Base-by-base conservation (phyloP, 1,140 invertebrate genomes). In the Pseudoatta argentina region DNA sequence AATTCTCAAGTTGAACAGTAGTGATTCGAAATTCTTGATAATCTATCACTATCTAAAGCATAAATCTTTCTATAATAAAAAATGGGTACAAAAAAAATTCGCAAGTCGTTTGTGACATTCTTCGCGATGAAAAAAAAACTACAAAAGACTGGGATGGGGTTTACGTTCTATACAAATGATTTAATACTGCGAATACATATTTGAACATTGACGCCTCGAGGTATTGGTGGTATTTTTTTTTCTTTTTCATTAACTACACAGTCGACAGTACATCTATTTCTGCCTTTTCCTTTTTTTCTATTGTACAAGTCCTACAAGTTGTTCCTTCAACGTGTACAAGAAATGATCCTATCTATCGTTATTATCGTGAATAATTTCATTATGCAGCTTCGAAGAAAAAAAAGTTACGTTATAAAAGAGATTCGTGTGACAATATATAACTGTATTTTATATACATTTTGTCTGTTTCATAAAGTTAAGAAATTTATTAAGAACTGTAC, bases 131-230 rank as follows among this genome's bases (percentile, higher is more conserved):
- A 89, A 71, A 86, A 86, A 88, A 64, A 89, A 91, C 71, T 90
- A 86, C 61, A 90, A n/a, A 91, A 90, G 57, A 90, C 64, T 90
- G 77, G 64, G 86, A 63, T 89, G 61, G 69, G 72, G 55, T 81
- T 83, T 79, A 89, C 59, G 21, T 88, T 93, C 91, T 93, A 86
- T 92, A 93, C 89, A 93, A 94, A 93, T 92, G 72, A 88, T 91
- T 93, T 92, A 93, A 93, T 93, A 93, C 92, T 93, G 92, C 87
- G 89, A 77, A 91, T 93, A 93, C 91, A 93, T 82, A 91, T 51
- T 75, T 91, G 77, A 88, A 90, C 87, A 88, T 82, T 30, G 61
- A 88, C 61, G 48, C 30, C 48, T 48, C 77, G 30, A 86, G 55
- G 53, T 78, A 77, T 59, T 59, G 59, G 63, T 63, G 48, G 61